Base-by-base conservation (phyloP, 2,797 vertebrate genomes). In the Chlorospingus flavigularis region DNA sequence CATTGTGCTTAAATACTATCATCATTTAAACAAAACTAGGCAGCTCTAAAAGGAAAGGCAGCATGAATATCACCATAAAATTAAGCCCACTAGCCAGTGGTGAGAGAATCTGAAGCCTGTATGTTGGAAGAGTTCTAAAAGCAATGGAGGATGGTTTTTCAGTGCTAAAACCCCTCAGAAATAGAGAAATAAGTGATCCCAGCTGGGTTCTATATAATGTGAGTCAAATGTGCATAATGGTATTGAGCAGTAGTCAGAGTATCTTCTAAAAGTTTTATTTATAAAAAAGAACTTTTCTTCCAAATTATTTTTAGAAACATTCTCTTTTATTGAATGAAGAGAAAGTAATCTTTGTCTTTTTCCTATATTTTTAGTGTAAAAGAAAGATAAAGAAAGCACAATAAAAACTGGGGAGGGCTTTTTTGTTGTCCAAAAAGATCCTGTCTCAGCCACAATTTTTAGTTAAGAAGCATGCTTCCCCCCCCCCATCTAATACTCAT, bases 21-120 rank as follows among this genome's bases (percentile, higher is more conserved):
- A 83, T 88, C 25, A 84, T 95, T 88, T 90, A 88, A 95, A 86
- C 76, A 92, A 88, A 95, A 86, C 51, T 39, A 75, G 57, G 71
- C 43, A 71, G 62, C 37, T 89, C 90, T 77, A 77, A 94, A 90
- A 75, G 61, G 33, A 94, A 92, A 92, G 78, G 48, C 76, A 84
- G 92, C 39, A 58, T 51, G 90, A 90, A 47, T 78, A 87, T 82
- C 33, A 63, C 43, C 50, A 50, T 82, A 92, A 92, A 86, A 67
- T 90, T 74, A 82, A 93, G 43, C 57, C 39, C 20, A 72, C 45
- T 80, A 68, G 61, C 58, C 42, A 60, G 57, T 6, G 6, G 40
- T 66, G 47, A 86, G 58, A 90, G n/a, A 86, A 81, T 78, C 60
- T 79, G 51, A 88, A 92, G 51, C 37, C 51, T 81, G 9, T 37